These are phyloP conservation scores for Tauraco erythrolophus DNA, from an alignment of 2,113 vertebrate genomes.

Conservation along the genomic window DNA sequence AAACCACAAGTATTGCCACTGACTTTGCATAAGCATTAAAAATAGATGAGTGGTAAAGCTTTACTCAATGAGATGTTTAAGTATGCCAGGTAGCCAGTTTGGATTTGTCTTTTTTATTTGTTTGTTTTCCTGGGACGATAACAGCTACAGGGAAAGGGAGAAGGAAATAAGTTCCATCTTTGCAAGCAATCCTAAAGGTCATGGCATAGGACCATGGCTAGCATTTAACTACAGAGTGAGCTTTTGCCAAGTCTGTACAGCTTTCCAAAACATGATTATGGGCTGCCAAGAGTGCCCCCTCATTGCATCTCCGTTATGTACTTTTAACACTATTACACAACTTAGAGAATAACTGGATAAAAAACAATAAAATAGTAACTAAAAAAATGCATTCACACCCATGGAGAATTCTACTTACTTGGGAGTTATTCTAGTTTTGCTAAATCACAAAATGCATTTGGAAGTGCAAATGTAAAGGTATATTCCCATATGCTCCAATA, in stretches of 20 bases:
- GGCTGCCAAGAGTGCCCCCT: neutral
- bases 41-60: neutral
- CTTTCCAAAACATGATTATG: neutral
- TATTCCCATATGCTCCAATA: neutral
- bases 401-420: neutral
- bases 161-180: neutral
- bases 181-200: neutral
- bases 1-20: slow-evolving; percentile 3
- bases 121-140: neutral
- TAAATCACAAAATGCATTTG: neutral
- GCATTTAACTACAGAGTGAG: neutral
- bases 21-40: slow-evolving; percentile 26
- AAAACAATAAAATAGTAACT: neutral
- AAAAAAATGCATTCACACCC: neutral
- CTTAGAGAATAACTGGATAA: neutral
- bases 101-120: neutral
- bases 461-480: neutral
- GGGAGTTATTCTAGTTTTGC: neutral
- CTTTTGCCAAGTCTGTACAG: neutral
- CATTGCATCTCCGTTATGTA: neutral
- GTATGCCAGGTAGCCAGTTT: neutral
- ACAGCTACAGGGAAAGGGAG: neutral
- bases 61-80: neutral
- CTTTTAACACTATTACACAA: neutral
- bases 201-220: neutral